Conservation (phyloP, 2,888 invertebrate genomes). For the Pheosia gnoma region DNA sequence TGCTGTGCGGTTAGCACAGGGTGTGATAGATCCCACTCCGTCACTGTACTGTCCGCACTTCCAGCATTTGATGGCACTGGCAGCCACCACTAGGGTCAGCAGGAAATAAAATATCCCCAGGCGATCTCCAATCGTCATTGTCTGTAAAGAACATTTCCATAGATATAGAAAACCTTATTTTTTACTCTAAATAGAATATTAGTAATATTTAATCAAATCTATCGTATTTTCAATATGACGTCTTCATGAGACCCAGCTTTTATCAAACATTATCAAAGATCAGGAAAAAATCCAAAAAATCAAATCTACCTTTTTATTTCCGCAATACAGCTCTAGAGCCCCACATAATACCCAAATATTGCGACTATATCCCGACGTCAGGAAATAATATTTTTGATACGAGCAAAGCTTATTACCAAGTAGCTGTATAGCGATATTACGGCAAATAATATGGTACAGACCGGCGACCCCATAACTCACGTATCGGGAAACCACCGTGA, state of each 20-base stretch:
- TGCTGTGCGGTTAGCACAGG: conserved; percentile 90
- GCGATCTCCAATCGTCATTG: conserved; percentile 49
- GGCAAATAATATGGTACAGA: background rate
- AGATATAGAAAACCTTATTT: no score
- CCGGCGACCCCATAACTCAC: conserved; percentile 20
- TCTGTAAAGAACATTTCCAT: conserved; percentile 37
- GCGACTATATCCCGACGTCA: conserved; percentile 8
- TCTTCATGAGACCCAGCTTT: no score
- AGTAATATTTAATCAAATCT: background rate
- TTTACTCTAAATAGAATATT: background rate
- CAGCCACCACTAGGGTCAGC: conserved; percentile 48
- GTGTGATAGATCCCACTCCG: conserved; percentile 93
- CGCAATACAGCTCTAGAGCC: background rate
- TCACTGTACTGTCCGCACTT: conserved; percentile 94
- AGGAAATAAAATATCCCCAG: conserved; percentile 48
- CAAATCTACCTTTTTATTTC: background rate
- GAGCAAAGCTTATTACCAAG: conserved; percentile 1
- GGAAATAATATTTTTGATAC: conserved; percentile 1
- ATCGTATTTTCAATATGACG: no score
- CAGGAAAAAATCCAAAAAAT: background rate
- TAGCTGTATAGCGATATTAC: conserved; percentile 8
- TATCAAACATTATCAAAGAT: no score
- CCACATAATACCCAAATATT: background rate
- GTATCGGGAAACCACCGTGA: conserved; percentile 11
- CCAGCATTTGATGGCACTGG: conserved; percentile 85